Evolutionary conservation across 2,888 invertebrate species (phyloP).

Genomic region (Eupithecia pulchellata): DNA sequence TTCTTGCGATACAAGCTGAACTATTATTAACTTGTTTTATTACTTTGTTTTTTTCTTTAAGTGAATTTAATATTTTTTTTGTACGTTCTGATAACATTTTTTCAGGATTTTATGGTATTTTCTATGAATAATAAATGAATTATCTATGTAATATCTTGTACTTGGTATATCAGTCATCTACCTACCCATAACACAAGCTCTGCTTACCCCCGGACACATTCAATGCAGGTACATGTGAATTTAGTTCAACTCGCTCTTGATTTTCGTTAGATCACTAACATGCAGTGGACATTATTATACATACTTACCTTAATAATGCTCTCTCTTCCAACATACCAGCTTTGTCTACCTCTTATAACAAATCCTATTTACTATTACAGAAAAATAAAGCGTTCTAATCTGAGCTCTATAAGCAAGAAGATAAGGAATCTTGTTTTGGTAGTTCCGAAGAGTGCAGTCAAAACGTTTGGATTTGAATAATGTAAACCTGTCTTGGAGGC

Average conservation of each 20-base stretch:
- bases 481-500: conserved; percentile 77
- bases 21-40: not conserved
- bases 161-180: too few species aligned
- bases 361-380: conserved; percentile 35
- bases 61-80: not conserved
- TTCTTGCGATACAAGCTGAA: not conserved
- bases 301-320: conserved; percentile 59
- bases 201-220: too few species aligned
- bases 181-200: too few species aligned
- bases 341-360: conserved; percentile 59
- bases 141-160: not conserved
- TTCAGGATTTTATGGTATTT: too few species aligned
- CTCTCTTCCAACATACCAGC: conserved; percentile 66
- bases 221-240: not conserved
- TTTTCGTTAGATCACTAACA: conserved; percentile 27
- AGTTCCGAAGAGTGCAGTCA: conserved; percentile 51
- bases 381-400: conserved; percentile 40
- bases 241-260: not conserved
- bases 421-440: conserved; percentile 36
- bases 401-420: conserved; percentile 43
- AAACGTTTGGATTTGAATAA: conserved; percentile 80
- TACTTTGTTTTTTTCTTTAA: not conserved
- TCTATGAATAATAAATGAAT: too few species aligned
- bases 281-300: conserved; percentile 63
- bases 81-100: too few species aligned